Percentiles rank a stretch among this genome's conserved stretches.
These are phyloP conservation scores for Drosophila prosaltans DNA, from an alignment of 1,140 invertebrate species.

Conservation along the genomic window DNA sequence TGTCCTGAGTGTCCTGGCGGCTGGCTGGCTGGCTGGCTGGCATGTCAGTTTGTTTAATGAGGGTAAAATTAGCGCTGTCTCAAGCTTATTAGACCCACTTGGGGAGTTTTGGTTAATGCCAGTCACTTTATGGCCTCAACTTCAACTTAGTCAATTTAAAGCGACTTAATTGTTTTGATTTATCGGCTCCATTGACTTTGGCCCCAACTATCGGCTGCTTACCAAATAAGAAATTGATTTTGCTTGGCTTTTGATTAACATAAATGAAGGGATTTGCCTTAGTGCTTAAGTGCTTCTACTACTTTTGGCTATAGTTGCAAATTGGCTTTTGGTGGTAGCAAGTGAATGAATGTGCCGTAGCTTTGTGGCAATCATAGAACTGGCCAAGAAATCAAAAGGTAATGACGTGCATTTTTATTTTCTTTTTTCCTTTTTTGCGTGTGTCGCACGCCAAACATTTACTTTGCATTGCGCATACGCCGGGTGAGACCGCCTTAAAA, in stretches of 20 bases:
- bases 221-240: slow-evolving; percentile 48
- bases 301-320: background rate
- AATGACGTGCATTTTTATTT: slow-evolving; percentile 75
- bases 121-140: slow-evolving; percentile 69
- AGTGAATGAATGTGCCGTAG: slow-evolving; percentile 15
- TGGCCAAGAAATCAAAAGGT: slow-evolving; percentile 66
- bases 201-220: slow-evolving; percentile 35
- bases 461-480: slow-evolving; percentile 68
- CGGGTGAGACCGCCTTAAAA: slow-evolving; percentile 31
- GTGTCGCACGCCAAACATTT: slow-evolving; percentile 55
- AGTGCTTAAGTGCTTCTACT: slow-evolving; percentile 22
- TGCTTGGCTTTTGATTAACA: slow-evolving; percentile 48
- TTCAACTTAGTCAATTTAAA: slow-evolving; percentile 66
- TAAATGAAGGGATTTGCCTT: slow-evolving; percentile 47
- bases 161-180: slow-evolving; percentile 79
- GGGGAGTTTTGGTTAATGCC: slow-evolving; percentile 74
- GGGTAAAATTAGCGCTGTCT: slow-evolving; percentile 82
- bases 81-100: slow-evolving; percentile 80
- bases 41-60: slow-evolving; percentile 82
- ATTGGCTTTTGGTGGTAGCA: slow-evolving; percentile 3
- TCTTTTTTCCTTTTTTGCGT: slow-evolving; percentile 48
- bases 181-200: slow-evolving; percentile 47
- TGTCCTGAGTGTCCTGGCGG: slow-evolving; percentile 8
- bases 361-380: slow-evolving; percentile 32
- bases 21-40: slow-evolving; percentile 34